Percentiles rank a stretch among this genome's conserved stretches.
Evolutionary conservation across 2,797 vertebrate genomes (phyloP).

Genomic region (Enteromius anoplus): DNA sequence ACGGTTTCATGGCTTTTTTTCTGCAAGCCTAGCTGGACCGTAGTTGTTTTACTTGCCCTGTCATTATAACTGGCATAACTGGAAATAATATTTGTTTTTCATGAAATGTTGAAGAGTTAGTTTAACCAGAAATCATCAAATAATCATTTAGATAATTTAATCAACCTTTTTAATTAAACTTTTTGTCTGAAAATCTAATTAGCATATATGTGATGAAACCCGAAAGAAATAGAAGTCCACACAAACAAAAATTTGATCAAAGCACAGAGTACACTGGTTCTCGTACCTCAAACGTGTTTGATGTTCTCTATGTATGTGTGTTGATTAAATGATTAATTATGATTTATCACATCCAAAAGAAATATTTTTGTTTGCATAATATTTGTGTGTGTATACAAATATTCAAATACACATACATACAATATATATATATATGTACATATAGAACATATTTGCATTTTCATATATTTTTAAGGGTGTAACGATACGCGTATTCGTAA

Average conservation of each 20-base stretch:
- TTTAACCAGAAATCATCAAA: neutral
- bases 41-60: neutral
- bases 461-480: too few relatives aligned
- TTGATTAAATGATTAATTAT: neutral
- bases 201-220: neutral
- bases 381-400: neutral
- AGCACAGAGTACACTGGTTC: neutral
- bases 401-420: neutral
- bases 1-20: neutral
- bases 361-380: neutral
- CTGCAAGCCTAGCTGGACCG: too few relatives aligned
- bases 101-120: neutral
- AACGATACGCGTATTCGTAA: too few relatives aligned
- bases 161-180: neutral
- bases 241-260: neutral
- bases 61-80: neutral
- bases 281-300: neutral
- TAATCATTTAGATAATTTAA: neutral
- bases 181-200: neutral
- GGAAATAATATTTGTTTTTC: conserved; percentile 3
- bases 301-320: neutral
- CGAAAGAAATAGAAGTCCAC: neutral
- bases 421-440: neutral
- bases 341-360: neutral
- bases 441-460: neutral